These are phyloP conservation scores for Leptinotarsa tumamoca DNA, from an alignment of 2,888 invertebrate species.

Conservation along the genomic window DNA sequence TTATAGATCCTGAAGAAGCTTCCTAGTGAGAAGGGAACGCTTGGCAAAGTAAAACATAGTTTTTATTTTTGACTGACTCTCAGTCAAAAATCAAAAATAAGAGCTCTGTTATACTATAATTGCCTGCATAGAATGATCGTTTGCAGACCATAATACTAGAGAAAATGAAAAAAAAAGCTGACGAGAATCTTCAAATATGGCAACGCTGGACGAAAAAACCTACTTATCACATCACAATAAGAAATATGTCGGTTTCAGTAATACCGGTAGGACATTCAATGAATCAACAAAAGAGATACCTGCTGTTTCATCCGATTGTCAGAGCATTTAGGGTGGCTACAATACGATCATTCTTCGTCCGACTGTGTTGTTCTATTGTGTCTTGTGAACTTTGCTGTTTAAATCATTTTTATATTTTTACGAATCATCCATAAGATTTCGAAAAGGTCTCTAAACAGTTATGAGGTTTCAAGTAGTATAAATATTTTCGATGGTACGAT, in stretches of 20 bases:
- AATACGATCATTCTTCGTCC: background rate
- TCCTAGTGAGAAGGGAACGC: too few relatives aligned
- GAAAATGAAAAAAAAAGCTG: background rate
- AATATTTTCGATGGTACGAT: too few relatives aligned
- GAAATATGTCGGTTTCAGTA: background rate
- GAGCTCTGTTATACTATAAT: background rate
- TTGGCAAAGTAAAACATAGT: too few relatives aligned
- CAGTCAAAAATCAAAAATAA: too few relatives aligned
- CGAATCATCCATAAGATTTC: background rate
- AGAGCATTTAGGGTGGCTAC: constrained; percentile 9
- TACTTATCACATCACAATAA: background rate
- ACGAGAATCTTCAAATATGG: background rate
- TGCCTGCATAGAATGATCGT: too few relatives aligned
- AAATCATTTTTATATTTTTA: background rate
- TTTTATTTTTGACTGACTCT: too few relatives aligned
- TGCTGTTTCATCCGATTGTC: constrained; percentile 10
- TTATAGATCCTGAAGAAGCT: too few relatives aligned
- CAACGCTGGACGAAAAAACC: background rate
- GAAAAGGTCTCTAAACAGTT: background rate
- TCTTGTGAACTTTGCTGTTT: background rate
- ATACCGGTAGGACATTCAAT: constrained; percentile 1
- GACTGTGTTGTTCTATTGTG: background rate
- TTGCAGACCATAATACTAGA: background rate
- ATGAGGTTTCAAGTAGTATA: background rate
- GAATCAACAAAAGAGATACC: constrained; percentile 4